Percentiles rank a stretch among this genome's conserved stretches.
Conservation (phyloP, 2,888 invertebrate species). For the Parnassius orleans region DNA sequence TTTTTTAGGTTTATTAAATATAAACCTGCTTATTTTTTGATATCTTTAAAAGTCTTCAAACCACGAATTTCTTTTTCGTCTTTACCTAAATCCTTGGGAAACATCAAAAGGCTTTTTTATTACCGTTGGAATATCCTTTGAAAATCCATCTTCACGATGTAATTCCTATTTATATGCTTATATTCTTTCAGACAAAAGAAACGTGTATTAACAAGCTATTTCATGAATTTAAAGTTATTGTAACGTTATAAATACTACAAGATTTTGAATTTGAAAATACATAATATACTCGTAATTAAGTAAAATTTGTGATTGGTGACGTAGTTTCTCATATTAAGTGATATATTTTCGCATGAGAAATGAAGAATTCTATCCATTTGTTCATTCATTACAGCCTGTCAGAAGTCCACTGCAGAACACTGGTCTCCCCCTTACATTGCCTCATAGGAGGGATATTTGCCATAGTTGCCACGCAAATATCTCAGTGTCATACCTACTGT, state of each 20-base stretch:
- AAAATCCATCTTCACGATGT: conserved; percentile 33
- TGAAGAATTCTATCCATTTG: too few species aligned
- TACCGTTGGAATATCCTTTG: conserved; percentile 33
- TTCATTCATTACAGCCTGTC: too few species aligned
- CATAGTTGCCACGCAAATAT: too few species aligned
- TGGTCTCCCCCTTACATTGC: too few species aligned
- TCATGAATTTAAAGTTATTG: conserved; percentile 10
- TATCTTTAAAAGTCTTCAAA: conserved; percentile 9
- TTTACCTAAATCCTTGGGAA: conserved; percentile 29
- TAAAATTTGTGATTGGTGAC: too few species aligned
- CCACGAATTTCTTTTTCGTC: conserved; percentile 21
- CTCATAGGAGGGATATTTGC: too few species aligned
- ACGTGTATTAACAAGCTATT: conserved; percentile 16
- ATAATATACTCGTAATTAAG: too few species aligned
- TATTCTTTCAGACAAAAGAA: conserved; percentile 25
- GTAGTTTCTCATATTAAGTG: too few species aligned
- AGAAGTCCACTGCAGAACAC: too few species aligned
- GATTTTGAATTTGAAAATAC: too few species aligned
- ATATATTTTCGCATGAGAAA: too few species aligned
- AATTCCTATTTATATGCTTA: conserved; percentile 32
- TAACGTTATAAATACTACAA: background rate
- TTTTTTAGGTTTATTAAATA: background rate
- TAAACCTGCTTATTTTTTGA: conserved; percentile 17
- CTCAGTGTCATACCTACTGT: too few species aligned
- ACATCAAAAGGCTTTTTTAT: conserved; percentile 33